phyloP scores from a whole-genome alignment of 2,797 vertebrate genomes.

The Smutsia gigantea region DNA sequence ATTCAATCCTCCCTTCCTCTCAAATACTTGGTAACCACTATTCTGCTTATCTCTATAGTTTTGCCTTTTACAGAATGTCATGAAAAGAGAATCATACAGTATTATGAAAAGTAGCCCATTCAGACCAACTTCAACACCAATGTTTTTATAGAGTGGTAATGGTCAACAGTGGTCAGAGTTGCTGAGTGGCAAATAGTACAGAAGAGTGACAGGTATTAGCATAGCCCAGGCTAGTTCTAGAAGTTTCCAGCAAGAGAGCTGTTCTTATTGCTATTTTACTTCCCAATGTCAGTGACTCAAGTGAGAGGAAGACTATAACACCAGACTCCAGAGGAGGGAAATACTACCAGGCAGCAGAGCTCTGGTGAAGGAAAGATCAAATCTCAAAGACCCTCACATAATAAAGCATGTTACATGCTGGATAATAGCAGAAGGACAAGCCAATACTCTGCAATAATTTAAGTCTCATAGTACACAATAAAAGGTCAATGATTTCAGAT shows the following conservation, averaged over 20 bases:
- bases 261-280: neutral
- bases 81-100: neutral
- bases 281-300: neutral
- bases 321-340: neutral
- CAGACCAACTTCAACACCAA: neutral
- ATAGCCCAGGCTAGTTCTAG: neutral
- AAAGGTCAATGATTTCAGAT: conserved; percentile 18
- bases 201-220: neutral
- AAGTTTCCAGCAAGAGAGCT: neutral
- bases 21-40: neutral
- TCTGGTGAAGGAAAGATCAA: neutral
- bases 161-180: neutral
- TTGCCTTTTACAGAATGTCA: conserved; percentile 18
- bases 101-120: neutral
- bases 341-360: neutral
- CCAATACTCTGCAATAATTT: neutral
- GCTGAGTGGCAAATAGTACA: neutral
- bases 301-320: neutral
- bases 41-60: neutral
- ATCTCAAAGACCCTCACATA: neutral
- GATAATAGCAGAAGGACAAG: neutral
- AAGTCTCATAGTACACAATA: neutral
- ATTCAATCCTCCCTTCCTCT: neutral
- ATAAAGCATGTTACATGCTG: neutral
- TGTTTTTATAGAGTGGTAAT: neutral